Percentiles rank a stretch among this genome's conserved stretches.
These are phyloP conservation scores for Stigmatopora argus DNA, from an alignment of 2,113 vertebrate genomes.

Conservation along the genomic window DNA sequence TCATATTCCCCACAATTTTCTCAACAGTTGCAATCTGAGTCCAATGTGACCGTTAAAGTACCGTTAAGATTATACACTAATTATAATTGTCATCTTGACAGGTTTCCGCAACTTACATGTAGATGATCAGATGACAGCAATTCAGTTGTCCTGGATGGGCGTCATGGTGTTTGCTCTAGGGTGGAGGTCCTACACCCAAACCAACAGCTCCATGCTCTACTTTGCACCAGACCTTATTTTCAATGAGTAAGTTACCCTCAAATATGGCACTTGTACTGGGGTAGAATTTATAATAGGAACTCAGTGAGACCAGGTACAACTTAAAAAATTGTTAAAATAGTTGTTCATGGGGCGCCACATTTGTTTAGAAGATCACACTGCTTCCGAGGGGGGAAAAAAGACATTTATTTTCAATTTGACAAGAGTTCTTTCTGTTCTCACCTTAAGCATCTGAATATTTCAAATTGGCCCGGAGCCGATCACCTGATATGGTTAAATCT, in stretches of 20 bases:
- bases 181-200: conserved; percentile 90
- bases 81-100: conserved; percentile 36
- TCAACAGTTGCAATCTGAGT: not conserved
- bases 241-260: conserved; percentile 83
- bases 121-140: conserved; percentile 94
- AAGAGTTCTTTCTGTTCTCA: conserved; percentile 23
- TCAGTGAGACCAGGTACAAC: not conserved
- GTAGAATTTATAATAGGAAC: conserved; percentile 4
- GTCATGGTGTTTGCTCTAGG: conserved; percentile 95
- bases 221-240: conserved; percentile 94
- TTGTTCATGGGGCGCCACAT: conserved; percentile 5
- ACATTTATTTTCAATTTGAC: conserved; percentile 10
- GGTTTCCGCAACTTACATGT: conserved; percentile 89
- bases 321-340: conserved; percentile 10
- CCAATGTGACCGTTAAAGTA: not conserved
- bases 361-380: conserved; percentile 13
- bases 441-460: conserved; percentile 13
- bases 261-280: not conserved
- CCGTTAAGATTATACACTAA: not conserved
- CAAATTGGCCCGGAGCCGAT: conserved; percentile 7
- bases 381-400: conserved; percentile 20
- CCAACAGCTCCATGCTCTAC: conserved; percentile 91
- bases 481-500: conserved; percentile 46
- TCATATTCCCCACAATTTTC: not conserved
- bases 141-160: conserved; percentile 97